These are phyloP conservation scores for Euspilapteryx auroguttella DNA, from an alignment of 2,888 invertebrate species.

Conservation along the genomic window DNA sequence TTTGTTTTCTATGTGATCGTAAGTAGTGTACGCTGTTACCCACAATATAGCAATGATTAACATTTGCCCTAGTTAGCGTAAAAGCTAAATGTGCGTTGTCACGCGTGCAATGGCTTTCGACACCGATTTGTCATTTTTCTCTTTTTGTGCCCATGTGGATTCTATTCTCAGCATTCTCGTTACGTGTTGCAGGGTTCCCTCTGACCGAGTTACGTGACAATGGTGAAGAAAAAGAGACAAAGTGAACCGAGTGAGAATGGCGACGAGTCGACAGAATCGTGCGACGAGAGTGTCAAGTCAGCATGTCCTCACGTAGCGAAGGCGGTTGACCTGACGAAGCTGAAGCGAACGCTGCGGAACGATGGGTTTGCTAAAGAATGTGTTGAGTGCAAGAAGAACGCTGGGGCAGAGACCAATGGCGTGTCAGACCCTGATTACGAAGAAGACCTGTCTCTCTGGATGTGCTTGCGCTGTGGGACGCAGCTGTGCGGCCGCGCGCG, in stretches of 20 bases:
- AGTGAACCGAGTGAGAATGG: conserved; percentile 65
- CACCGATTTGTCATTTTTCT: conserved; percentile 56
- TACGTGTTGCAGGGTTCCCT: conserved; percentile 47
- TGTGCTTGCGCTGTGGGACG: conserved; percentile 81
- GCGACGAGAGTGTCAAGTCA: conserved; percentile 66
- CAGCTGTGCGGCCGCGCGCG: conserved; percentile 72
- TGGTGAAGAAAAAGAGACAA: conserved; percentile 78
- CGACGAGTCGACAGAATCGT: conserved; percentile 72
- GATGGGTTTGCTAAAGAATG: conserved; percentile 61
- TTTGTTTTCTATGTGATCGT: neutral
- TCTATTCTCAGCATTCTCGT: conserved; percentile 49
- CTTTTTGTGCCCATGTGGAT: conserved; percentile 51
- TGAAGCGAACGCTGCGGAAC: conserved; percentile 60
- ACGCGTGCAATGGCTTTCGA: conserved; percentile 58
- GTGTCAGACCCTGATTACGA: conserved; percentile 46
- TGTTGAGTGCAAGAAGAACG: conserved; percentile 56
- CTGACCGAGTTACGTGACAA: conserved; percentile 36
- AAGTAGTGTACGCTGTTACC: too few relatives aligned
- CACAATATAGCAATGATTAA: too few relatives aligned
- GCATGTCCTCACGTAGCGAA: conserved; percentile 72
- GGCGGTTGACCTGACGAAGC: conserved; percentile 64
- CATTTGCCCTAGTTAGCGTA: too few relatives aligned
- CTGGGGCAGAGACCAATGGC: conserved; percentile 19
- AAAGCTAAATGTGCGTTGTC: conserved; percentile 54
- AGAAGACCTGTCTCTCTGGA: conserved; percentile 65